Base-by-base conservation (phyloP, 2,113 vertebrate species). In the Benitochromis conjunctus region DNA sequence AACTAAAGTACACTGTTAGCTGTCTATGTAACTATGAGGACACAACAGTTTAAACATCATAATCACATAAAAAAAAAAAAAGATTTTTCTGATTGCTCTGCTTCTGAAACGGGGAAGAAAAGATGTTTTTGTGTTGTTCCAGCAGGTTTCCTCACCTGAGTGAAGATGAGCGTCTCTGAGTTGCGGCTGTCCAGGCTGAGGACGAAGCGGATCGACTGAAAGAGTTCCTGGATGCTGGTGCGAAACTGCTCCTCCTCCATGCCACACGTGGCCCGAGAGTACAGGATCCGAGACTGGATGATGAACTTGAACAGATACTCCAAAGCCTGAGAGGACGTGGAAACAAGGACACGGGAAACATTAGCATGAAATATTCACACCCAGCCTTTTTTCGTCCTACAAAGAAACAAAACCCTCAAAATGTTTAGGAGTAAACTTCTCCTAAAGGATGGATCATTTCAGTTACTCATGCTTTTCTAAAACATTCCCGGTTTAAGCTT, bases 281-380 rank as follows among this genome's bases (percentile, higher is more conserved):
- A 99, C 71, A 99, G 97, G 94, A 98, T 97, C 58, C 99, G 97
- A 19, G 98, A 99, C 95, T 99, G 99, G 76, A 99, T 96, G 86
- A 99, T 99, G 92, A 99, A 99, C 96, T 99, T 99, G 91, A 99
- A 99, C 91, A 99, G 97, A 90, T 99, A 99, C 94, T 99, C 99
- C 95, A 99, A 95, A 16, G 98, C 99, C 99, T 99, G 94, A 80
- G 3, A 12, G 43, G 80, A 77, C 51, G 5, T 3, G 5, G 36
- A 41, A 5, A 53, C 16, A 36, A 24, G n/a, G 19, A 62, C 10
- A 29, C 0, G 21, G 38, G 18, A 21, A 56, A 0, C 24, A 48
- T 31, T 11, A 31, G 18, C 13, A 9, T 16, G 7, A 77, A 53
- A 76, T 29, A 76, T 5, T 51, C 0, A 74, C 1, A 14, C 9